Base-by-base conservation (phyloP, 2,888 invertebrate genomes). In the Sminthurinus aureus region DNA sequence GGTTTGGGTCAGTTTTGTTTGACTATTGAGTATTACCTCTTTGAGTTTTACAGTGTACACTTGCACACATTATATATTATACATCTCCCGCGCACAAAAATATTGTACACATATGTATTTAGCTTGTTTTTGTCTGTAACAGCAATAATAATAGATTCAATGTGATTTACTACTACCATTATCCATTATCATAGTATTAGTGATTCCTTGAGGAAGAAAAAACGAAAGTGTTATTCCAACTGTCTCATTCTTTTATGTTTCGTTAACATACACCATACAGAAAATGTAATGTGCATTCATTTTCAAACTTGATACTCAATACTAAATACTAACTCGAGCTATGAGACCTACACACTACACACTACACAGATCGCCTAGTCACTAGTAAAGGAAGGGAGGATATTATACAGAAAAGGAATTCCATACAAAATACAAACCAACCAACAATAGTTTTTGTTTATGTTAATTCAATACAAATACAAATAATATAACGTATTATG, bases 1-100 rank as follows among this genome's bases (percentile, higher is more conserved):
- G 67, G 80, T 80, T 80, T 80, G 73, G 80, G 80, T 80, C 80
- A 80, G 80, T 80, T 80, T 80, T 80, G 69, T 77, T 77, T 79
- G 80, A 71, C 50, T 52, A 52, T 77, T 79, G 80, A 71, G 22
- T 52, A 52, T 58, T 76, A 69, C 13, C 50, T 4, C 80, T 71
- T 78, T 78, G 15, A 18, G 2, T 58, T 18, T 58, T 38, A 38
- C 38, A 38, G 3, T 38, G 1, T 38, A 38, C 38, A 38, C 38
- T 38, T 38, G 6, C 6, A 38, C 38, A 38, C 38, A 38, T 6
- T 38, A 1, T 50, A 51, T 15, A 50, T 8, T 8, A 0, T 0
- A 15, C 51, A 22, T 77, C 58, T 77, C 58, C 77, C 58, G 20
- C 11, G 58, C 58, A 77, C 67, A 67, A n/a, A 22, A 20, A 77